Evolutionary conservation across 2,113 vertebrate species (phyloP).

Genomic region (Amphiprion ocellaris): DNA sequence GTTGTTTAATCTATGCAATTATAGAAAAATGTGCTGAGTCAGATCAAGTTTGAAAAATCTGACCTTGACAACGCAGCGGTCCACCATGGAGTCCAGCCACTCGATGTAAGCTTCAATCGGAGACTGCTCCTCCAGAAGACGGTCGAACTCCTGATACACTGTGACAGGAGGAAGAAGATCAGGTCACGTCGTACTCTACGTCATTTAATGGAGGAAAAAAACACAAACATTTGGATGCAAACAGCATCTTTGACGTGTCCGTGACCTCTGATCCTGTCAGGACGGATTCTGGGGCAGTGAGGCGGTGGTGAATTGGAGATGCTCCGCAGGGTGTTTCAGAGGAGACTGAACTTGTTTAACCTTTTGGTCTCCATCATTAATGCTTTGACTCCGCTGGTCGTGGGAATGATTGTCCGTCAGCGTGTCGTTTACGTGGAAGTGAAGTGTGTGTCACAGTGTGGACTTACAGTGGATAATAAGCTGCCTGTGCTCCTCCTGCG

Average conservation of each 20-base stretch:
- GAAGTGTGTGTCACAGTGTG: conserved; percentile 25
- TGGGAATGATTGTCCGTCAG: conserved; percentile 80
- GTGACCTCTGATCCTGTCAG: conserved; percentile 73
- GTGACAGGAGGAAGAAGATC: conserved; percentile 37
- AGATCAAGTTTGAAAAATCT: conserved; percentile 64
- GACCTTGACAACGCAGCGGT: conserved; percentile 98
- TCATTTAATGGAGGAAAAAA: not conserved
- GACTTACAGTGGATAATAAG: conserved; percentile 96
- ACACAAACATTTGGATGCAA: not conserved
- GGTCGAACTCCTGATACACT: conserved; percentile 99
- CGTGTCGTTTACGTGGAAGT: conserved; percentile 39
- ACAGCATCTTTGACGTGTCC: conserved; percentile 31
- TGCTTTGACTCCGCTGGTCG: conserved; percentile 75
- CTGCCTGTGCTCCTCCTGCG: conserved; percentile 93
- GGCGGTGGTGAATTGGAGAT: conserved; percentile 81
- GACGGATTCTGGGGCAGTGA: conserved; percentile 61
- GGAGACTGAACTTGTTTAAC: conserved; percentile 82
- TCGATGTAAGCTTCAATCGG: conserved; percentile 97
- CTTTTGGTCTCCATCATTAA: conserved; percentile 79
- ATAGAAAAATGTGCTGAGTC: not conserved
- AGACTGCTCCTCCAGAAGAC: conserved; percentile 96
- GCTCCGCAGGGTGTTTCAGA: conserved; percentile 76
- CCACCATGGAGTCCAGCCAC: conserved; percentile 99
- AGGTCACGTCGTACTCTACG: not conserved
- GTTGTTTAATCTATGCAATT: not conserved